phyloP scores from a whole-genome alignment of 2,888 invertebrate genomes.

The Linnaemya tessellans region DNA sequence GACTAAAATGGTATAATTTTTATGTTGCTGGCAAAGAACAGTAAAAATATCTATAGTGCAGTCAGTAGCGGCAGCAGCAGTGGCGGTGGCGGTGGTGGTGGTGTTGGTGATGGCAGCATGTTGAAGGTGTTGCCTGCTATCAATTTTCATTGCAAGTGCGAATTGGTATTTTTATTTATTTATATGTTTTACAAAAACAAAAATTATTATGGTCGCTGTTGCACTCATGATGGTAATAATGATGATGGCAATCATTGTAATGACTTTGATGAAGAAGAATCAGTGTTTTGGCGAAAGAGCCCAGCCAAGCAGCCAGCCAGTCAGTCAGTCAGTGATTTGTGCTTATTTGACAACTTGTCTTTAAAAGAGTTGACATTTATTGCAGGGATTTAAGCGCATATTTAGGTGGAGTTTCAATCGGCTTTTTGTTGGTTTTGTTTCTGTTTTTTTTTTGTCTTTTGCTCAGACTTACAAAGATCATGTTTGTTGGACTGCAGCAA shows the following conservation, averaged over 20 bases:
- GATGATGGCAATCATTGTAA: conserved; percentile 54
- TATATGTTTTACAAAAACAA: conserved; percentile 30
- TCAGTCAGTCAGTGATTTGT: conserved; percentile 58
- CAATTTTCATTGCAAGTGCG: conserved; percentile 73
- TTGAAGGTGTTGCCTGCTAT: conserved; percentile 71
- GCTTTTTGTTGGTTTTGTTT: conserved; percentile 21
- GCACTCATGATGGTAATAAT: neutral
- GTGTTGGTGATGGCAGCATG: neutral
- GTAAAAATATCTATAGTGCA: neutral
- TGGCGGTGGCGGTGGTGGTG: conserved; percentile 14
- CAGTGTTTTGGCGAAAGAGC: conserved; percentile 8
- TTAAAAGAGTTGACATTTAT: conserved; percentile 72
- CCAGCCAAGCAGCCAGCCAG: conserved; percentile 15
- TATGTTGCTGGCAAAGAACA: neutral
- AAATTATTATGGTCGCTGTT: conserved; percentile 48
- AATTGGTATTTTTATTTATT: conserved; percentile 74
- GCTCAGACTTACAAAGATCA: conserved; percentile 22
- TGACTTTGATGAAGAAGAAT: conserved; percentile 34
- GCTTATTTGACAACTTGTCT: conserved; percentile 73
- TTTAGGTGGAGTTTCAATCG: conserved; percentile 70
- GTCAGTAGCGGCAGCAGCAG: too few species aligned
- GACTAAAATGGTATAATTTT: conserved; percentile 62
- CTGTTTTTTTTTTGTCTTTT: conserved; percentile 10
- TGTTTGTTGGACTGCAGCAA: conserved; percentile 27
- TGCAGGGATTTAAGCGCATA: conserved; percentile 72